phyloP scores from a whole-genome alignment of 2,888 invertebrate species.

The Boloria selene region DNA sequence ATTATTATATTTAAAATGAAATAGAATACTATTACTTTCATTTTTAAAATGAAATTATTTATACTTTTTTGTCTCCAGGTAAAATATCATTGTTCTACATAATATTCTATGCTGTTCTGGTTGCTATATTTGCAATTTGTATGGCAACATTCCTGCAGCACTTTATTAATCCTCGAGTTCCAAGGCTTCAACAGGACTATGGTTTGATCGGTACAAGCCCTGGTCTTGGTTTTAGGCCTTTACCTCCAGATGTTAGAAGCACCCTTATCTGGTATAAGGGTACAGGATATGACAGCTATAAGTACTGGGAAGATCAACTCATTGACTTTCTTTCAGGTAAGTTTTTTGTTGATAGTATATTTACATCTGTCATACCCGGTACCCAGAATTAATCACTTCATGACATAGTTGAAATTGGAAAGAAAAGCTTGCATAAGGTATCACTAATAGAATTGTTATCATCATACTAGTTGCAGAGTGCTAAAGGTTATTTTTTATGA shows the following conservation, averaged over 20 bases:
- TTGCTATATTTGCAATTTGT: slow-evolving; percentile 94
- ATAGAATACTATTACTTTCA: not conserved
- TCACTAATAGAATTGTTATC: too few species aligned
- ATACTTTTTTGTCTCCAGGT: slow-evolving; percentile 80
- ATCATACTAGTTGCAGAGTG: too few species aligned
- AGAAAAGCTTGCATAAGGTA: too few species aligned
- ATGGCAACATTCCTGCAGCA: slow-evolving; percentile 96
- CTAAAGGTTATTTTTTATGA: too few species aligned
- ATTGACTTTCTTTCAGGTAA: slow-evolving; percentile 88
- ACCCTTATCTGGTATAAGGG: slow-evolving; percentile 97
- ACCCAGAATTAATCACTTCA: too few species aligned
- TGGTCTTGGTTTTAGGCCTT: slow-evolving; percentile 96
- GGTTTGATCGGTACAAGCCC: slow-evolving; percentile 97
- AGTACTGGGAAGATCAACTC: slow-evolving; percentile 90
- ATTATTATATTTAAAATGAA: too few species aligned
- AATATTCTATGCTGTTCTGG: slow-evolving; percentile 94
- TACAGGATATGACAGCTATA: slow-evolving; percentile 87
- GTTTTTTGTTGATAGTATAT: not conserved
- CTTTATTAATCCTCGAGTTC: slow-evolving; percentile 92
- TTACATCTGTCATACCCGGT: too few species aligned
- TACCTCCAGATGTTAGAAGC: slow-evolving; percentile 95
- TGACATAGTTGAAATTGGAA: too few species aligned
- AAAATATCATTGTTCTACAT: slow-evolving; percentile 96
- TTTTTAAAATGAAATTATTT: not conserved
- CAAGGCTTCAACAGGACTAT: slow-evolving; percentile 91